Base-by-base conservation (phyloP, 2,113 vertebrate species). In the Corvus cornix region DNA sequence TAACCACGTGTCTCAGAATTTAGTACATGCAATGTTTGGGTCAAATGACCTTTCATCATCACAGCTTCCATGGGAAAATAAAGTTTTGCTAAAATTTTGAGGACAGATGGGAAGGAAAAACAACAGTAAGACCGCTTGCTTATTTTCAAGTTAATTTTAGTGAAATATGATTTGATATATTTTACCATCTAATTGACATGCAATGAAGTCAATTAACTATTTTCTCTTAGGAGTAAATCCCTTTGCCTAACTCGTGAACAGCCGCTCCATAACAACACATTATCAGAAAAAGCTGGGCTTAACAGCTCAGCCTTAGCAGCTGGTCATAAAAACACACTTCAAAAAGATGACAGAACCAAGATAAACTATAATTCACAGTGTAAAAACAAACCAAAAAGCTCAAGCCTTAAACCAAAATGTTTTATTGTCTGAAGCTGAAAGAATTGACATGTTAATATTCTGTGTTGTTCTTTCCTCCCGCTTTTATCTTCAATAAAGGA, bases 401-500 rank as follows among this genome's bases (percentile, higher is more conserved):
- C 7, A 24, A 37, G 7, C 15, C 53, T 39, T 37, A 52, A 89
- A 59, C 0, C 11, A 52, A 91, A 55, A 39, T 17, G 46, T 73
- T 95, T 87, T 31, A 62, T 78, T 84, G 46, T 89, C 33, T 75
- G 53, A 79, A 76, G 48, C 12, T 37, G 27, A 77, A 87, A 73
- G 70, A 92, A 94, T 56, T 84, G 89, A 55, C 52, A 7, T 2
- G 37, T 93, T 95, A 91, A 91, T 94, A 97, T 92, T 92, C 91
- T 69, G 46, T 23, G 51, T 77, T 72, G 73, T 62, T 59, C 69
- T 84, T 90, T 76, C 46, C 80, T 90, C 31, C 44, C 0, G 6
- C 76, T 56, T 84, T 95, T 96, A 92, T 93, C 92, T 96, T 93
- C 76, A 79, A 1, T 87, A 96, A 94, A 84, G 60, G 48, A 75